Conservation (phyloP, 2,113 vertebrate genomes). For the Phylloscopus trochilus region DNA sequence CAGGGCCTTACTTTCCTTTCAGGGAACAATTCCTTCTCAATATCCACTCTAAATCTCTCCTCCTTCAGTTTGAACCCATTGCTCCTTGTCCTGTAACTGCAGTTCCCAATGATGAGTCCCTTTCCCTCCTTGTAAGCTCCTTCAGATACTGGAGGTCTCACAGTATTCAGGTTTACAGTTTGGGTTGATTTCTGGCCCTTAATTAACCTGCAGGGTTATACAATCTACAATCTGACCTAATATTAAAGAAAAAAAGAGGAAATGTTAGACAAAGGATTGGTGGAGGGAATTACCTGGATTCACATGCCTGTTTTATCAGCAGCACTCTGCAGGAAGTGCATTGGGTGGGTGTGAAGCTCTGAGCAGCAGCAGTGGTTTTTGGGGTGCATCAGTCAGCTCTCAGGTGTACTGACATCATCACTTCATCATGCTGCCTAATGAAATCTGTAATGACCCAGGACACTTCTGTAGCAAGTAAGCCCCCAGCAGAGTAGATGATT, state of each 20-base stretch:
- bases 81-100: neutral
- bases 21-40: neutral
- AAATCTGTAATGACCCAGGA: neutral
- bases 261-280: neutral
- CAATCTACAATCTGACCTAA: neutral
- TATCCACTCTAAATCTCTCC: neutral
- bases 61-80: neutral
- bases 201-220: neutral
- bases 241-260: neutral
- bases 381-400: neutral
- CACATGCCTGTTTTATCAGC: fast-evolving
- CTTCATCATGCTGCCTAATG: neutral
- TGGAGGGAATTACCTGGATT: neutral
- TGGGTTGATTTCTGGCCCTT: neutral
- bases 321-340: neutral
- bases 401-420: neutral
- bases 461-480: neutral
- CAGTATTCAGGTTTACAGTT: neutral
- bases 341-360: neutral
- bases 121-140: neutral
- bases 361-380: neutral
- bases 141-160: neutral
- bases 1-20: neutral
- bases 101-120: neutral
- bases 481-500: neutral